Conservation (phyloP, 2,113 vertebrate genomes). For the Marmota monax region DNA sequence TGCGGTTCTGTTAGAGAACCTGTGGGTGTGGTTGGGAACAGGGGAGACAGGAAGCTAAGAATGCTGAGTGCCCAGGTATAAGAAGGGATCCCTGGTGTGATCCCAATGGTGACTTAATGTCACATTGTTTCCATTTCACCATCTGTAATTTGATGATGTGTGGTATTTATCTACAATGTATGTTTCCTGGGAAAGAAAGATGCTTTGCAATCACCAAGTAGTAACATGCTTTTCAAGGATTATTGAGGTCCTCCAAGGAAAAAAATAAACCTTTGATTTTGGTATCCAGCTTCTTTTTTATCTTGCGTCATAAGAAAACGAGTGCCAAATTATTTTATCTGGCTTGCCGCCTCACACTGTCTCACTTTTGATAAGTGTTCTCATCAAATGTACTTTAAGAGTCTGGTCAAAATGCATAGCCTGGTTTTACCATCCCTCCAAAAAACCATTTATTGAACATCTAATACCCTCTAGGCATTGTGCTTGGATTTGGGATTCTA, state of each 20-base stretch:
- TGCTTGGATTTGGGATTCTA: not conserved
- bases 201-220: not conserved
- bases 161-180: conserved; percentile 24
- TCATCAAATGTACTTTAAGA: conserved; percentile 44
- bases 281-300: conserved; percentile 40
- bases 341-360: not conserved
- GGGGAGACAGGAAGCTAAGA: not conserved
- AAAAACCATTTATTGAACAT: conserved; percentile 15
- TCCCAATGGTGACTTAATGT: conserved; percentile 35
- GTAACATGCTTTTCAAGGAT: not conserved
- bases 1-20: conserved; percentile 5
- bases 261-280: conserved; percentile 58
- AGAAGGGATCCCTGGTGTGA: not conserved
- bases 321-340: conserved; percentile 49
- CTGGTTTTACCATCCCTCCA: conserved; percentile 12
- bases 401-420: conserved; percentile 41
- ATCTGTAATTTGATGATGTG: conserved; percentile 55
- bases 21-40: not conserved
- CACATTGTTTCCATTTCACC: conserved; percentile 53
- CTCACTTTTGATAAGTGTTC: conserved; percentile 52
- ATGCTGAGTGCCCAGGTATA: not conserved
- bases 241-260: conserved; percentile 27
- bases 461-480: not conserved
- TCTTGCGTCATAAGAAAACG: conserved; percentile 23
- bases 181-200: not conserved